Conservation (phyloP, 1,140 invertebrate genomes). For the Acromyrmex charruanus region DNA sequence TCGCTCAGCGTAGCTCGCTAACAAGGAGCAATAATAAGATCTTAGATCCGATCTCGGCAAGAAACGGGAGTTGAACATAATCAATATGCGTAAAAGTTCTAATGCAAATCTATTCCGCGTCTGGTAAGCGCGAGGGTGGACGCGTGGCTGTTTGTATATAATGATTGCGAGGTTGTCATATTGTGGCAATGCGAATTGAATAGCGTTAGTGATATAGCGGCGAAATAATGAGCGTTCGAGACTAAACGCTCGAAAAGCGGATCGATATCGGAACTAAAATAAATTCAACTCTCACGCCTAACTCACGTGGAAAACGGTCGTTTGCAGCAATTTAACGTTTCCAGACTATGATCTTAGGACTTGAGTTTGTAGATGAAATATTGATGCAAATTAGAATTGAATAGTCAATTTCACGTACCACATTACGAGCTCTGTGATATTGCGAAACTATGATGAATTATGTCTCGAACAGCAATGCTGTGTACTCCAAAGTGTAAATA, state of each 20-base stretch:
- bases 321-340: slow-evolving; percentile 37
- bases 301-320: slow-evolving; percentile 17
- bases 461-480: background rate
- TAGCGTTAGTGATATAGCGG: slow-evolving; percentile 11
- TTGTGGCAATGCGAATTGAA: slow-evolving; percentile 35
- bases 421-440: slow-evolving; percentile 14
- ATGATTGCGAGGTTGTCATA: slow-evolving; percentile 43
- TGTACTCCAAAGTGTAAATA: background rate
- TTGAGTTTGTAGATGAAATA: slow-evolving; percentile 16
- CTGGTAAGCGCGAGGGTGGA: slow-evolving; percentile 55
- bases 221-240: slow-evolving; percentile 28
- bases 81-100: slow-evolving; percentile 53
- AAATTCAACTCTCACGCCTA: slow-evolving; percentile 22
- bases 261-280: slow-evolving; percentile 31
- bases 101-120: slow-evolving; percentile 63
- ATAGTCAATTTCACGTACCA: slow-evolving; percentile 13
- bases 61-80: slow-evolving; percentile 59
- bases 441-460: slow-evolving; percentile 22
- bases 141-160: slow-evolving; percentile 53
- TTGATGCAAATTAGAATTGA: slow-evolving; percentile 16
- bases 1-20: background rate
- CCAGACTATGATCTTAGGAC: slow-evolving; percentile 10
- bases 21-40: slow-evolving; percentile 58
- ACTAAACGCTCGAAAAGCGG: slow-evolving; percentile 21
- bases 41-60: slow-evolving; percentile 55